These are phyloP conservation scores for Deilephila porcellus DNA, from an alignment of 2,888 invertebrate genomes.

Conservation along the genomic window DNA sequence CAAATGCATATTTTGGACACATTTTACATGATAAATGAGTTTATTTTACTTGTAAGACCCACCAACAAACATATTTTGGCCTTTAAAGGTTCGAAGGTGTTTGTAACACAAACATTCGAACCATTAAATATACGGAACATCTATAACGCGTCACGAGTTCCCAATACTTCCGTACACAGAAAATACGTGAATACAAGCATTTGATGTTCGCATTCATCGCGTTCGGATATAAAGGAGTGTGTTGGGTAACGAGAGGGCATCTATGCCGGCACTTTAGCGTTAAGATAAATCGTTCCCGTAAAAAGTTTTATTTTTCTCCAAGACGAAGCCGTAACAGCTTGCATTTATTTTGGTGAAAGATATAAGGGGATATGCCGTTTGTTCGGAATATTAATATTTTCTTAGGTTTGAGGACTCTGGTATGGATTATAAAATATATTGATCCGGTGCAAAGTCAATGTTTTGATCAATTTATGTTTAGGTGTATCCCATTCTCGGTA, in stretches of 20 bases:
- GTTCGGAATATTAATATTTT: neutral
- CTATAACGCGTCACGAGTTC: neutral
- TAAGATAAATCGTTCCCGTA: slow-evolving; percentile 64
- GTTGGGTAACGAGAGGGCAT: slow-evolving; percentile 47
- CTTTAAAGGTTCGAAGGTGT: too few species aligned
- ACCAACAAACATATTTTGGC: too few species aligned
- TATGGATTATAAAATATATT: too few species aligned
- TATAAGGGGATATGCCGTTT: slow-evolving; percentile 45
- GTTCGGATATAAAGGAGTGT: slow-evolving; percentile 47
- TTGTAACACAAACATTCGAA: neutral
- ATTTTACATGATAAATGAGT: too few species aligned
- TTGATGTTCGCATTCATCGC: slow-evolving; percentile 38
- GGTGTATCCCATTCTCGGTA: too few species aligned
- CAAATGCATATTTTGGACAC: too few species aligned
- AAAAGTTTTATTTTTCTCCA: slow-evolving; percentile 61
- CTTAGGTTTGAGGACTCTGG: too few species aligned
- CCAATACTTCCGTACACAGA: neutral
- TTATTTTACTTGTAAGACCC: neutral
- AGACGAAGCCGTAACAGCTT: slow-evolving; percentile 60
- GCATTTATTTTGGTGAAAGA: slow-evolving; percentile 67
- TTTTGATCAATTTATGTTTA: too few species aligned
- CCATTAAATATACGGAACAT: neutral
- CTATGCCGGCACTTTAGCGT: slow-evolving; percentile 52
- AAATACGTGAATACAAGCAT: slow-evolving; percentile 9
- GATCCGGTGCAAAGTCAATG: too few species aligned